phyloP scores from a whole-genome alignment of 1,140 invertebrate genomes.

The Dreissena rostriformis region DNA sequence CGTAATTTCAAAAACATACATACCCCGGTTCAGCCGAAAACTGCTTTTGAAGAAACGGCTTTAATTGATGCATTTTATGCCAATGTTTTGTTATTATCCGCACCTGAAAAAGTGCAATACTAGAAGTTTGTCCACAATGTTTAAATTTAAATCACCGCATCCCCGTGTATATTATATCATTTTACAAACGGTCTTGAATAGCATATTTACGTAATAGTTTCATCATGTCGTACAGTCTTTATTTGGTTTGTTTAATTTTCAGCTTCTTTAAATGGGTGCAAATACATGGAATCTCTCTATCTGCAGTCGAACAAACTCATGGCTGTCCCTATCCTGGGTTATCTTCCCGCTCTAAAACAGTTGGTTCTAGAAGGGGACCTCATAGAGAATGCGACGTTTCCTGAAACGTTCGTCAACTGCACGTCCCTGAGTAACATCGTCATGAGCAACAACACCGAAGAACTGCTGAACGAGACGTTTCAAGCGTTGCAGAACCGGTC shows the following conservation, averaged over 20 bases:
- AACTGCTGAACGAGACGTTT: constrained; percentile 62
- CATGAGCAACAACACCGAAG: constrained; percentile 61
- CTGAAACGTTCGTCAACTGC: constrained; percentile 35
- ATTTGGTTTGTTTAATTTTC: background rate
- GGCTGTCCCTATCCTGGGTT: constrained; percentile 54
- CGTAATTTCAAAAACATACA: too few species aligned
- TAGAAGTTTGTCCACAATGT: too few species aligned
- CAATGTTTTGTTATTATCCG: too few species aligned
- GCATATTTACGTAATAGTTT: too few species aligned
- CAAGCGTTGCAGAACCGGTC: constrained; percentile 42
- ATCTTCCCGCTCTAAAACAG: constrained; percentile 49
- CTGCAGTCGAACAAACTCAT: constrained; percentile 61
- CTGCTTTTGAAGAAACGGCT: too few species aligned
- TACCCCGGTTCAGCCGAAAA: too few species aligned
- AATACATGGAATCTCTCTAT: constrained; percentile 49
- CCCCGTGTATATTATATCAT: too few species aligned
- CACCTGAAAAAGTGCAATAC: too few species aligned
- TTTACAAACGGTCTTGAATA: too few species aligned
- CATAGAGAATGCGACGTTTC: constrained; percentile 65
- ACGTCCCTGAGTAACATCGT: constrained; percentile 51
- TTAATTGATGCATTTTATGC: constrained; percentile 24
- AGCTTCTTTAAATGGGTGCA: constrained; percentile 56
- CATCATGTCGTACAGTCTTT: too few species aligned
- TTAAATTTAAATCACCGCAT: too few species aligned
- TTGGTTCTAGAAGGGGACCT: constrained; percentile 65